Conservation (phyloP, 2,888 invertebrate species). For the Melolontha melolontha region DNA sequence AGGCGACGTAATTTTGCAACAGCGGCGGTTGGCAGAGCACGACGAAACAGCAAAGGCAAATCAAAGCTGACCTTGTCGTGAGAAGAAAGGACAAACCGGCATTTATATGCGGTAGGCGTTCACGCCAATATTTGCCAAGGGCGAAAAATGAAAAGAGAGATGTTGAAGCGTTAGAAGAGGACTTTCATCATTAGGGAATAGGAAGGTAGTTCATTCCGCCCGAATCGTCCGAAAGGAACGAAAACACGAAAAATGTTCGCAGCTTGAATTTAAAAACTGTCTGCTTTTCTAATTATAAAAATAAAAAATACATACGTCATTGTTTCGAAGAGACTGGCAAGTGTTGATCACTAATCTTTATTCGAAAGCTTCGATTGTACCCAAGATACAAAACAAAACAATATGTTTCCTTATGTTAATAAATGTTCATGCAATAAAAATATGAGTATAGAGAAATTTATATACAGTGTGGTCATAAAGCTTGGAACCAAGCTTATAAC, state of each 20-base stretch:
- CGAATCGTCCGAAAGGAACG: conserved; percentile 21
- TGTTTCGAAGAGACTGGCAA: too few species aligned
- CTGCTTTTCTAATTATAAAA: conserved; percentile 23
- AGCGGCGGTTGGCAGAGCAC: too few species aligned
- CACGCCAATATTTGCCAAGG: conserved; percentile 34
- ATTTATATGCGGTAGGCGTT: conserved; percentile 24
- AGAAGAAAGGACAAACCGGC: conserved; percentile 13
- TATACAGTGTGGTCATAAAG: too few species aligned
- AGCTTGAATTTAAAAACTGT: conserved; percentile 20
- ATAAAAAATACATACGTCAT: not conserved
- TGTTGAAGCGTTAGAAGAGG: not conserved
- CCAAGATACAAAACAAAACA: too few species aligned
- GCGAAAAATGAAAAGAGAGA: conserved; percentile 20
- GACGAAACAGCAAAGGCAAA: conserved; percentile 24
- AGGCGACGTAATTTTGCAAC: too few species aligned
- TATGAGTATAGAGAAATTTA: too few species aligned
- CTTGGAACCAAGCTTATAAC: too few species aligned
- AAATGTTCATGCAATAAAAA: too few species aligned
- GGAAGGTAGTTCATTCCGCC: conserved; percentile 17
- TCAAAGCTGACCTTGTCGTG: conserved; percentile 37
- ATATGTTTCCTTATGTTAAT: too few species aligned
- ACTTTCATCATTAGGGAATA: conserved; percentile 7
- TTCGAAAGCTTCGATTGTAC: too few species aligned
- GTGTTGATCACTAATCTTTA: too few species aligned
- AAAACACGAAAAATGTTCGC: conserved; percentile 3